These are phyloP conservation scores for Copidosoma aretas DNA, from an alignment of 2,888 invertebrate genomes.

Conservation along the genomic window DNA sequence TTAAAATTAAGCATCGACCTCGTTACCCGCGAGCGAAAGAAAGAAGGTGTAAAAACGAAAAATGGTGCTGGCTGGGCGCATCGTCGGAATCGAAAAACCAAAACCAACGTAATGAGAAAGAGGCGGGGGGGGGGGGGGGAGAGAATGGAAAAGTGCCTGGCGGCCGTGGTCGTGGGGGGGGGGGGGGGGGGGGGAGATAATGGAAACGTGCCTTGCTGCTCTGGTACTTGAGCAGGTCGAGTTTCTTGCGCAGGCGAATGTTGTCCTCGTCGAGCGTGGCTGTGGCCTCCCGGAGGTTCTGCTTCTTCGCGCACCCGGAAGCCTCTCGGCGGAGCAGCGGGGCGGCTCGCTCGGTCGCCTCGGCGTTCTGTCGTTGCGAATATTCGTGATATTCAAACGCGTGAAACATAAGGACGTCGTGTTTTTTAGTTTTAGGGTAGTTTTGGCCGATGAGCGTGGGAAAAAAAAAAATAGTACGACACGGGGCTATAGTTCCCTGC, in stretches of 20 bases:
- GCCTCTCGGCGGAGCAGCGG: conserved; percentile 47
- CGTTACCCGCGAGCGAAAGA: not conserved
- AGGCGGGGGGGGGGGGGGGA: not conserved
- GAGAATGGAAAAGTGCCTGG: no score
- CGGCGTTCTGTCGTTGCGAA: conserved; percentile 49
- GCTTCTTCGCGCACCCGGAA: conserved; percentile 50
- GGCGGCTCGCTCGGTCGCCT: conserved; percentile 49
- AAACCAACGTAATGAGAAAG: no score
- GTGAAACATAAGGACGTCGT: no score
- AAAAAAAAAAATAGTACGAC: not conserved
- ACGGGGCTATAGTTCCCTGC: no score
- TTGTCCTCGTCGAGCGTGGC: conserved; percentile 54
- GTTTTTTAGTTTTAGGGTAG: no score
- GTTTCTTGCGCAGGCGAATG: conserved; percentile 66
- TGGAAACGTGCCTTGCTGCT: conserved; percentile 66
- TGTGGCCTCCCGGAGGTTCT: conserved; percentile 52
- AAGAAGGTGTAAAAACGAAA: not conserved
- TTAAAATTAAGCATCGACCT: no score
- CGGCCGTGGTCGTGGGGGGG: no score
- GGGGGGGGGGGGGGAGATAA: not conserved
- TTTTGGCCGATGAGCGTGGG: not conserved
- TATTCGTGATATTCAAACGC: not conserved
- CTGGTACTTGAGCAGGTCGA: conserved; percentile 76
- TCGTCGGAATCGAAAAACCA: not conserved
- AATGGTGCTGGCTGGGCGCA: not conserved